These are phyloP conservation scores for Chunga burmeisteri DNA, from an alignment of 2,113 vertebrate species.

Conservation along the genomic window DNA sequence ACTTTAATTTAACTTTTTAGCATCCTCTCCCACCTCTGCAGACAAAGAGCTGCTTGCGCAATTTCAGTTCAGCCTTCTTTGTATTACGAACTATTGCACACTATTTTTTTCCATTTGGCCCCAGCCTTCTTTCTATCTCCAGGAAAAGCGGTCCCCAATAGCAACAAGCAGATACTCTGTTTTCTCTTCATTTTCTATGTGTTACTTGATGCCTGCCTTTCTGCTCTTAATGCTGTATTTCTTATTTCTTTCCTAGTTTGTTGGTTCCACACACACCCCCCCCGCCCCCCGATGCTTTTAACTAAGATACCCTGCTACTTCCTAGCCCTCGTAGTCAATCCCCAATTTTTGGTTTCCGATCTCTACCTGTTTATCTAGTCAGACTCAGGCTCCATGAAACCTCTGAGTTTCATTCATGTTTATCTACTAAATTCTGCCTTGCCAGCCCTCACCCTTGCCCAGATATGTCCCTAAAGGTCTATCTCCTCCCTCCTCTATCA, in stretches of 20 bases:
- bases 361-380: background rate
- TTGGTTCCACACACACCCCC: no score
- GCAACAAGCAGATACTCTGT: background rate
- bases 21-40: background rate
- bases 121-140: background rate
- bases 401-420: background rate
- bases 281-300: background rate
- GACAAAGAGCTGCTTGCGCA: background rate
- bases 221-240: background rate
- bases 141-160: background rate
- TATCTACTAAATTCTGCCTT: background rate
- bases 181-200: background rate
- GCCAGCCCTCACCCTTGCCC: background rate
- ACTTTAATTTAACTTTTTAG: background rate
- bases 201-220: background rate
- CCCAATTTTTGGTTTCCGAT: background rate
- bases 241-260: background rate
- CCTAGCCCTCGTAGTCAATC: background rate
- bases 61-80: background rate
- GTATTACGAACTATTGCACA: background rate
- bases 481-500: background rate
- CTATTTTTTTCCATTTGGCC: background rate
- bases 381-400: background rate
- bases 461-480: background rate
- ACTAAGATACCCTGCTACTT: background rate